phyloP scores from a whole-genome alignment of 2,888 invertebrate species.

The Thalpophila matura region DNA sequence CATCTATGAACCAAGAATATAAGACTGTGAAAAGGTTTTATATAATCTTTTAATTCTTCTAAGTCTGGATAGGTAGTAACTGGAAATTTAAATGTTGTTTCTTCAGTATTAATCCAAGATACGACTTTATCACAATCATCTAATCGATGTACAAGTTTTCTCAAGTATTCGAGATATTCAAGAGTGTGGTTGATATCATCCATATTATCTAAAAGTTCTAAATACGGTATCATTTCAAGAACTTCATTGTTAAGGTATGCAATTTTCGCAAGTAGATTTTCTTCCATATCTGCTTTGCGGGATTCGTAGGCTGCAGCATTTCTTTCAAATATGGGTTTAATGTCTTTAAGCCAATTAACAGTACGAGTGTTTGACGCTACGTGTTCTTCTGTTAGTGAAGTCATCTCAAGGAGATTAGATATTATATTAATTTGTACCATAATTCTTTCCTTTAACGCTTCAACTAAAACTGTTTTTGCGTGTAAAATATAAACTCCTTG shows the following conservation, averaged over 20 bases:
- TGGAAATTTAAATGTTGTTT: constrained; percentile 95
- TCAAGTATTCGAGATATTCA: constrained; percentile 95
- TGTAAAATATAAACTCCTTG: constrained; percentile 95
- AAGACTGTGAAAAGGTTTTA: constrained; percentile 93
- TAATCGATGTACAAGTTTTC: constrained; percentile 94
- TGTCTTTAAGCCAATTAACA: constrained; percentile 95
- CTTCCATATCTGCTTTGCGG: constrained; percentile 96
- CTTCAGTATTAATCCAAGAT: constrained; percentile 97
- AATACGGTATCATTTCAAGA: constrained; percentile 93
- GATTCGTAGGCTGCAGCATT: constrained; percentile 95
- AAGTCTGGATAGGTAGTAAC: constrained; percentile 94
- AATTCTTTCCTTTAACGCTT: constrained; percentile 93
- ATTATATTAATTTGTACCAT: constrained; percentile 92
- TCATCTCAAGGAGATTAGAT: constrained; percentile 94
- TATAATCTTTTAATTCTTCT: constrained; percentile 93
- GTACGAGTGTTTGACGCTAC: constrained; percentile 95
- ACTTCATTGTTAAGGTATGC: constrained; percentile 93
- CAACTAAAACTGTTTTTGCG: constrained; percentile 94
- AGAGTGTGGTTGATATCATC: constrained; percentile 94
- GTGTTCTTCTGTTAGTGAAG: constrained; percentile 93
- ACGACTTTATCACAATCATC: constrained; percentile 94
- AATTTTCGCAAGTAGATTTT: constrained; percentile 93
- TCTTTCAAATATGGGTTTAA: constrained; percentile 95
- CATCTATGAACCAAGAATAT: constrained; percentile 93
- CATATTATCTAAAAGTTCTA: constrained; percentile 96